These are phyloP conservation scores for Tragelaphus strepsiceros DNA, from an alignment of 2,113 vertebrate species.

Conservation along the genomic window DNA sequence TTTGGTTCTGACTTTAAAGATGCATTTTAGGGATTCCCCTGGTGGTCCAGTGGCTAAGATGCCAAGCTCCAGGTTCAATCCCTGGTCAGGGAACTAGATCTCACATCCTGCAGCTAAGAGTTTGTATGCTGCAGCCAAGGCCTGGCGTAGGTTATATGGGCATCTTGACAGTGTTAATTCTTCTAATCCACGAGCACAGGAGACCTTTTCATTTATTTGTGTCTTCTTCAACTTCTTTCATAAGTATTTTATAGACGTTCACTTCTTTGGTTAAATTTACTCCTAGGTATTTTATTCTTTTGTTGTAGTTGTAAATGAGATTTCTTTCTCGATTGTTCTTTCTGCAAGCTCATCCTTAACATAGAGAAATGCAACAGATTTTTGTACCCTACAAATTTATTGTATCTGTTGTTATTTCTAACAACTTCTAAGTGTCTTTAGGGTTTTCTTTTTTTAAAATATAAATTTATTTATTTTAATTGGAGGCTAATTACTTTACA, in stretches of 20 bases:
- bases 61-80: neutral
- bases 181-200: neutral
- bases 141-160: neutral
- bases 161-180: neutral
- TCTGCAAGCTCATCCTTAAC: neutral
- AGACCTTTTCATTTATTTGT: neutral
- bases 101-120: neutral
- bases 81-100: neutral
- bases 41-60: neutral
- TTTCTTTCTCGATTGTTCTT: neutral
- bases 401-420: neutral
- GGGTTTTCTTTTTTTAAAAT: neutral
- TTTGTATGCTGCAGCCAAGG: neutral
- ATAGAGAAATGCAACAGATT: neutral
- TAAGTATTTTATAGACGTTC: neutral
- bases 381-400: neutral
- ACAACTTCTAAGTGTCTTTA: neutral
- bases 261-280: neutral
- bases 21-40: neutral
- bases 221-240: neutral
- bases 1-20: neutral
- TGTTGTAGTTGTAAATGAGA: neutral
- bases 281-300: neutral
- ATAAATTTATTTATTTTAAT: too few species aligned
- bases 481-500: too few species aligned